These are phyloP conservation scores for Fragum fragum DNA, from an alignment of 2,888 invertebrate genomes.

Conservation along the genomic window DNA sequence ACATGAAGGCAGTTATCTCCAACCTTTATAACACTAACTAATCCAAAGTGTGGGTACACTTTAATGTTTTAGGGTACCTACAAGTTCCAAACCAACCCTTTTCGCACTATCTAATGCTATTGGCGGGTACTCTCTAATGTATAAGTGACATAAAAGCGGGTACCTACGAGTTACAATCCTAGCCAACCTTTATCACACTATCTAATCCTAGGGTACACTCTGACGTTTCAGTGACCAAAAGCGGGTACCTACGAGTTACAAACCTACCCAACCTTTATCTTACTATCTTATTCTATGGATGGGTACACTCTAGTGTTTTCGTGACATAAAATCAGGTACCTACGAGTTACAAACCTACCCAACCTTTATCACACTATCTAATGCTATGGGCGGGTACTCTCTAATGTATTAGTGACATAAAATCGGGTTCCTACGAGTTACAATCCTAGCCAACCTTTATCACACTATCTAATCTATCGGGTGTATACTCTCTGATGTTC, in stretches of 20 bases:
- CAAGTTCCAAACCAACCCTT: no score
- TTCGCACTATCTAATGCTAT: no score
- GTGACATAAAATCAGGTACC: no score
- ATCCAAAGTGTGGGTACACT: slow-evolving; percentile 55
- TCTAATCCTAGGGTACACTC: slow-evolving; percentile 52
- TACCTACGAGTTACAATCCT: slow-evolving; percentile 87
- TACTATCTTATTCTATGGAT: slow-evolving; percentile 58
- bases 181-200: slow-evolving; percentile 69
- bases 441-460: no score
- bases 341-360: slow-evolving; percentile 87
- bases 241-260: slow-evolving; percentile 89
- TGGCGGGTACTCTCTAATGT: no score
- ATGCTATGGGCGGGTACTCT: slow-evolving; percentile 55
- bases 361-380: slow-evolving; percentile 64
- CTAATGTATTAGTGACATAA: no score
- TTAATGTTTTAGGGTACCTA: no score
- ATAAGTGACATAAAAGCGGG: no score
- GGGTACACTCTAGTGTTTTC: no score
- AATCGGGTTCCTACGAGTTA: no score
- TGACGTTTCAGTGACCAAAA: slow-evolving; percentile 85
- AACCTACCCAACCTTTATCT: slow-evolving; percentile 71
- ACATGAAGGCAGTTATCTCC: slow-evolving; percentile 91
- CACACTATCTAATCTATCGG: no score
- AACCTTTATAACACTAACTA: slow-evolving; percentile 64
- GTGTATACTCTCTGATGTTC: no score